Evolutionary conservation across 2,113 vertebrate genomes (phyloP).

Genomic region (Micromys minutus): DNA sequence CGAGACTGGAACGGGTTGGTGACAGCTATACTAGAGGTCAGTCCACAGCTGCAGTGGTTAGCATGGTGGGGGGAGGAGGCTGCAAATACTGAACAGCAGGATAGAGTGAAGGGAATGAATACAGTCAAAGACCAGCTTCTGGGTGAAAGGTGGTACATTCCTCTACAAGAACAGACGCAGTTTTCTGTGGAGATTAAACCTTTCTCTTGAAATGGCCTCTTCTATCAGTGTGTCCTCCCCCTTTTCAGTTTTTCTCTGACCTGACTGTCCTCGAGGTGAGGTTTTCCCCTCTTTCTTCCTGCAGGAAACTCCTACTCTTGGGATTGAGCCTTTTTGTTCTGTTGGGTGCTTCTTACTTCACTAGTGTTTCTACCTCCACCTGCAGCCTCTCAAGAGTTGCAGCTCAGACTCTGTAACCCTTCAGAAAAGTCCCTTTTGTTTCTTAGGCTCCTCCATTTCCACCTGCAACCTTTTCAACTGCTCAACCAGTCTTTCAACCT

Average conservation of each 20-base stretch:
- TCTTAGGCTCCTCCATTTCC: not conserved
- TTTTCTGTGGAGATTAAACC: not conserved
- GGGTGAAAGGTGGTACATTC: too few species aligned
- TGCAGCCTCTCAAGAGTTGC: too few species aligned
- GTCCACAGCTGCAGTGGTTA: too few species aligned
- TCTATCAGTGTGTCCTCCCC: not conserved
- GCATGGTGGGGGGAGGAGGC: too few species aligned
- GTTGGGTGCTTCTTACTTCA: not conserved
- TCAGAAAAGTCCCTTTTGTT: not conserved
- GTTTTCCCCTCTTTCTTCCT: not conserved
- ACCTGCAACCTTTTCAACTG: not conserved
- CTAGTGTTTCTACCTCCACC: too few species aligned
- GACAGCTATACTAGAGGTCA: too few species aligned
- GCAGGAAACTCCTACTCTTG: not conserved
- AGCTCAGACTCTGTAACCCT: not conserved
- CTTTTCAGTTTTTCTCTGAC: not conserved
- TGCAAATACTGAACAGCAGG: too few species aligned
- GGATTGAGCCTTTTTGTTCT: not conserved
- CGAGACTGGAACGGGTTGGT: too few species aligned
- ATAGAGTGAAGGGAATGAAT: too few species aligned
- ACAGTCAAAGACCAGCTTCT: too few species aligned
- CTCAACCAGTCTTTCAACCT: not conserved
- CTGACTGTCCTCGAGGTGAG: not conserved
- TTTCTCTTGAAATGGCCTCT: not conserved
- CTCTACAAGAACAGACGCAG: too few species aligned